phyloP scores from a whole-genome alignment of 2,113 vertebrate species.

The Osmerus mordax region DNA sequence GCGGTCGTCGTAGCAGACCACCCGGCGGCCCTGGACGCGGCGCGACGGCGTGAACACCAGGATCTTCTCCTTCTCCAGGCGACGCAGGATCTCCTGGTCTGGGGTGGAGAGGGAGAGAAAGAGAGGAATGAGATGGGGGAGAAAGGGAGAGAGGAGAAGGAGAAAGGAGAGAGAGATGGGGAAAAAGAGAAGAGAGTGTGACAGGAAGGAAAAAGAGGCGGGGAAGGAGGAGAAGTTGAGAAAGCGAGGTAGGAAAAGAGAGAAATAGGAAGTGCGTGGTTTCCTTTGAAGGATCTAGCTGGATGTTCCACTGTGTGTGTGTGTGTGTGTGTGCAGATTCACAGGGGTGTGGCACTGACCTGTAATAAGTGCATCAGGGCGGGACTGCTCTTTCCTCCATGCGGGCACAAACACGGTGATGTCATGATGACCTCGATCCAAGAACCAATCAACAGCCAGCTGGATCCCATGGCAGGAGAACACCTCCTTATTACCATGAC shows the following conservation, averaged over 20 bases:
- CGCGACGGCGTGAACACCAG: conserved; percentile 94
- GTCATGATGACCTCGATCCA: conserved; percentile 92
- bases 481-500: conserved; percentile 98
- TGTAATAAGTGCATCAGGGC: conserved; percentile 94
- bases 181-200: background rate
- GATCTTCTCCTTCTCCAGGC: conserved; percentile 94
- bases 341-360: conserved; percentile 60
- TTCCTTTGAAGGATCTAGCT: too few species aligned
- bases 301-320: background rate
- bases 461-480: conserved; percentile 98
- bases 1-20: conserved; percentile 96
- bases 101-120: conserved; percentile 18
- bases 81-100: conserved; percentile 95
- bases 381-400: conserved; percentile 95
- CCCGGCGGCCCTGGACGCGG: conserved; percentile 89
- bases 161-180: background rate
- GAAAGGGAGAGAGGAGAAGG: background rate
- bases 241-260: background rate
- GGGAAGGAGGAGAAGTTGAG: background rate
- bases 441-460: conserved; percentile 95
- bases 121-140: background rate
- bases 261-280: background rate
- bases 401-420: conserved; percentile 97
- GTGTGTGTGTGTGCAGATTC: background rate
- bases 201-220: background rate